phyloP scores from a whole-genome alignment of 2,888 invertebrate genomes.

The Xanthia icteritia region DNA sequence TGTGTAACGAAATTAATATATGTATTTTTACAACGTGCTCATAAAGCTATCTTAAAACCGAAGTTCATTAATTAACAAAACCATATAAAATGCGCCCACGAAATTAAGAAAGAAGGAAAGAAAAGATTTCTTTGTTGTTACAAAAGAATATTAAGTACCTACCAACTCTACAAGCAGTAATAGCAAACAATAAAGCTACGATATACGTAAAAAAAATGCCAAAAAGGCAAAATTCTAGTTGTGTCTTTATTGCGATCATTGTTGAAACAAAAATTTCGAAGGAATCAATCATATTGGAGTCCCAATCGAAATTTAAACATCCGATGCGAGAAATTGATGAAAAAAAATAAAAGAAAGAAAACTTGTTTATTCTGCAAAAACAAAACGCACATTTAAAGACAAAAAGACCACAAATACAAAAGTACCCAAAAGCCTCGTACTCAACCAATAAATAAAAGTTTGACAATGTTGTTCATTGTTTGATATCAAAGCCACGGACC shows the following conservation, averaged over 20 bases:
- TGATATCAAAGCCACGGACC: too few species aligned
- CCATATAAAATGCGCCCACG: background rate
- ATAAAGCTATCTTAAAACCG: slow-evolving; percentile 15
- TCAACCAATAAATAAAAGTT: too few species aligned
- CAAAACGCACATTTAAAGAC: too few species aligned
- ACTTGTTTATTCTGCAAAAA: too few species aligned
- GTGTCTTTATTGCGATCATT: slow-evolving; percentile 6
- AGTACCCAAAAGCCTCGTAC: too few species aligned
- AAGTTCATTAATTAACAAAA: slow-evolving; percentile 23
- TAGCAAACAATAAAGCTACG: background rate
- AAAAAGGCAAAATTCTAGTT: slow-evolving; percentile 23
- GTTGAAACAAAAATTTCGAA: slow-evolving; percentile 22
- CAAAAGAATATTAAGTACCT: background rate
- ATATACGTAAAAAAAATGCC: slow-evolving; percentile 1
- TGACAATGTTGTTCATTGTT: too few species aligned
- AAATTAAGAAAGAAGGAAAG: slow-evolving; percentile 1
- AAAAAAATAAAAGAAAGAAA: too few species aligned
- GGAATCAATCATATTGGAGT: slow-evolving; percentile 39
- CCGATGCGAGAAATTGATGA: slow-evolving; percentile 44
- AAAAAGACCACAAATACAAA: too few species aligned
- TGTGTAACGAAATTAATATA: slow-evolving; percentile 31
- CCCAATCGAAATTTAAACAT: slow-evolving; percentile 49
- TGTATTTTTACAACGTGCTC: slow-evolving; percentile 27
- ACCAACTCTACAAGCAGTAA: background rate
- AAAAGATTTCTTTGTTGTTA: background rate